phyloP scores from a whole-genome alignment of 2,797 vertebrate genomes.

The Semotilus atromaculatus region DNA sequence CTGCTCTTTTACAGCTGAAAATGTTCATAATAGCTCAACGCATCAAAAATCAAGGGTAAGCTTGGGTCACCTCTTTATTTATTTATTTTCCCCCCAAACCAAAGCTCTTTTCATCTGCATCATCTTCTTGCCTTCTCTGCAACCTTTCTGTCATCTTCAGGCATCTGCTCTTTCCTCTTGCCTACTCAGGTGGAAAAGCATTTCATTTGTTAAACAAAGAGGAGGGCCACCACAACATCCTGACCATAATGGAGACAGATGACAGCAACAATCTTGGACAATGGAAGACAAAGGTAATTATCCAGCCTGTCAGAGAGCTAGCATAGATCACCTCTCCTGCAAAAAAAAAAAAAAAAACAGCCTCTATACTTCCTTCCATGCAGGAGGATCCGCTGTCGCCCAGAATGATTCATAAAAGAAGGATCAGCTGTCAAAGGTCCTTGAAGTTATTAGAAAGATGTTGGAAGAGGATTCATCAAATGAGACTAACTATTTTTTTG shows the following conservation, averaged over 20 bases:
- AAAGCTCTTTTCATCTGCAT: conserved; percentile 14
- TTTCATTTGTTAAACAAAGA: conserved; percentile 82
- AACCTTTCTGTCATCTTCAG: conserved; percentile 53
- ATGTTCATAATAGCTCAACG: background rate
- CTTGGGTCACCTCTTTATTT: background rate
- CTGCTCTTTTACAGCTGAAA: background rate
- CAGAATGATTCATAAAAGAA: conserved; percentile 64
- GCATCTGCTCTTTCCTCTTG: conserved; percentile 59
- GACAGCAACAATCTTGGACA: conserved; percentile 70
- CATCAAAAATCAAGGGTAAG: background rate
- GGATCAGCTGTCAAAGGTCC: conserved; percentile 12
- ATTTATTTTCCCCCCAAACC: background rate
- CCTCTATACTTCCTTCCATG: conserved; percentile 19
- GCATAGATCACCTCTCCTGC: conserved; percentile 70
- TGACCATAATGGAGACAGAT: conserved; percentile 80
- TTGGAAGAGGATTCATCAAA: conserved; percentile 21
- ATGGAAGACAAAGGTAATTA: conserved; percentile 79
- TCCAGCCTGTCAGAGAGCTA: conserved; percentile 71
- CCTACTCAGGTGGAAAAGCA: conserved; percentile 74
- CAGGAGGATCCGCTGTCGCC: conserved; percentile 44
- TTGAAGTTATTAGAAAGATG: conserved; percentile 24
- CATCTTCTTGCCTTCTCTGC: background rate
- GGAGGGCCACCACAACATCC: conserved; percentile 75
- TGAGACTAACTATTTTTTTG: background rate
- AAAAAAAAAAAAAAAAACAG: conserved; percentile 44